Evolutionary conservation across 2,113 vertebrate species (phyloP).

Genomic region (Merops nubicus): DNA sequence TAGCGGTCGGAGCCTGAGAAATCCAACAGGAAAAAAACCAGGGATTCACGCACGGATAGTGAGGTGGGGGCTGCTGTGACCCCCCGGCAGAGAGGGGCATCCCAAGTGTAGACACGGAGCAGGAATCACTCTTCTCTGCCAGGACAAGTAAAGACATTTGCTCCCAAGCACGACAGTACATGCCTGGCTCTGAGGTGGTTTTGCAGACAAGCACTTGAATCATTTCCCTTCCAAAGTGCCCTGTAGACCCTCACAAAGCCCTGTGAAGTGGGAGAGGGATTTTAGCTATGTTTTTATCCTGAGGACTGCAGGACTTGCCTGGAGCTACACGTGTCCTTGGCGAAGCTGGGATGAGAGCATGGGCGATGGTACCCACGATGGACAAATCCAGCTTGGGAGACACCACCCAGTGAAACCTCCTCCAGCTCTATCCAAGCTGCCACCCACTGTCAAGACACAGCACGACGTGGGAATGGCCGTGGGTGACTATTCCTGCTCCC

Average conservation of each 20-base stretch:
- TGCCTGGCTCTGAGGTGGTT: rapidly evolving
- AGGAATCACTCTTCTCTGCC: rapidly evolving
- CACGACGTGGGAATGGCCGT: rapidly evolving
- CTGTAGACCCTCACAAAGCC: background rate
- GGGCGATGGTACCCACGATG: rapidly evolving
- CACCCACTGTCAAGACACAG: background rate
- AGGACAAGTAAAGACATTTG: background rate
- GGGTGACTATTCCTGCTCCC: background rate
- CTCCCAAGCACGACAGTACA: background rate
- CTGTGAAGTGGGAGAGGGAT: background rate
- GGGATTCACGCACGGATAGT: rapidly evolving
- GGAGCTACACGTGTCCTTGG: background rate
- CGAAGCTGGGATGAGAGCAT: background rate
- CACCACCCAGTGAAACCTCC: background rate
- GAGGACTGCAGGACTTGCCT: background rate
- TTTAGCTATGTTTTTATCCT: background rate
- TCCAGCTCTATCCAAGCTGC: background rate
- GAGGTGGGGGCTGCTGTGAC: background rate
- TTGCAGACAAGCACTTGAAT: background rate
- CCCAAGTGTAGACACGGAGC: background rate
- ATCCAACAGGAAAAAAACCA: background rate
- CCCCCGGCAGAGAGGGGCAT: background rate
- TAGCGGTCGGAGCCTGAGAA: conserved; percentile 87
- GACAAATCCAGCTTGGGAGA: background rate
- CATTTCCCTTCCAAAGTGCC: background rate